Evolutionary conservation across 2,888 invertebrate species (phyloP), one percentile per base, ranked within the genome.

Genomic region (Stegana nigrithorax): DNA sequence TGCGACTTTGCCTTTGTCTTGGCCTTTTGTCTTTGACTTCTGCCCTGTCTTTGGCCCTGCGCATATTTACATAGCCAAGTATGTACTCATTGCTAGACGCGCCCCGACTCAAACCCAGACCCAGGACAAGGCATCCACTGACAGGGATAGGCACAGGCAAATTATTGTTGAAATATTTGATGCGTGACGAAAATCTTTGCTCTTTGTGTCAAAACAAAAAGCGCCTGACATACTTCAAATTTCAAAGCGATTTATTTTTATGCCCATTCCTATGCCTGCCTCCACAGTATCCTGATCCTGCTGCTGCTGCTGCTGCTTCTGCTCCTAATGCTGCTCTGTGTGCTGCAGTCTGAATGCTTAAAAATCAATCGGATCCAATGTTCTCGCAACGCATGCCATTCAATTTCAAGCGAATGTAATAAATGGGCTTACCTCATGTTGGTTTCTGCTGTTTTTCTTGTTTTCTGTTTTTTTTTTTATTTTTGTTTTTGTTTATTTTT

Each of bases 101-200:
- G n/a, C n/a, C n/a, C n/a, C n/a, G n/a, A n/a, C n/a, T n/a, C n/a
- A n/a, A n/a, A n/a, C n/a, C n/a, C n/a, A n/a, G n/a, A n/a, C n/a
- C n/a, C n/a, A n/a, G n/a, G n/a, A n/a, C n/a, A n/a, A n/a, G n/a
- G n/a, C n/a, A n/a, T n/a, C n/a, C n/a, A n/a, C n/a, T n/a, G n/a
- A n/a, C n/a, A n/a, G n/a, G n/a, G n/a, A n/a, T n/a, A n/a, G n/a
- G n/a, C n/a, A n/a, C n/a, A n/a, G n/a, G n/a, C n/a, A n/a, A 76
- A 75, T 75, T 75, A 78, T 73, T 80, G 65, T 78, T 80, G 80
- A 5, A 78, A 75, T 80, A 75, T 75, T 75, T 80, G 78, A 80
- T 75, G 73, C 80, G 67, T 67, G 68, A 39, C 39, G 39, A n/a
- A 39, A 39, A 14, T n/a, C n/a, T n/a, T n/a, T n/a, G n/a, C n/a